These are phyloP conservation scores for Muscidifurax raptorellus DNA, from an alignment of 1,140 invertebrate species.

Conservation along the genomic window DNA sequence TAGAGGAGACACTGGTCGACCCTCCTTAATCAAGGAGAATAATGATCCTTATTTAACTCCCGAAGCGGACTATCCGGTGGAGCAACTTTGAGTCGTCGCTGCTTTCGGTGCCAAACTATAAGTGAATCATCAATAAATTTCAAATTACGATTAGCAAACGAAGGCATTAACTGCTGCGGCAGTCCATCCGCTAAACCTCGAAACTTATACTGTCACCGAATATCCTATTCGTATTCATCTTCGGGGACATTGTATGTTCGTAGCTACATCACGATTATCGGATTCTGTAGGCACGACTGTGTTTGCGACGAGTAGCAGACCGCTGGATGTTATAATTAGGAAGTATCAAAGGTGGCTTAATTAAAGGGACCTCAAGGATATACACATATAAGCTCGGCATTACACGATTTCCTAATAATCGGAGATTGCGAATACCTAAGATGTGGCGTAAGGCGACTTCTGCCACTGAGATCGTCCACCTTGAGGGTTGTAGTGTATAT, in stretches of 20 bases:
- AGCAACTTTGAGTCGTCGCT: not conserved
- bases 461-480: not conserved
- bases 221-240: not conserved
- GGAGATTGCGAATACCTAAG: not conserved
- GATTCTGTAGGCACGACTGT: too few species aligned
- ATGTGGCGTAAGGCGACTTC: not conserved
- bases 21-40: slow-evolving; percentile 7
- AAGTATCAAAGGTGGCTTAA: not conserved
- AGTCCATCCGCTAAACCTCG: not conserved
- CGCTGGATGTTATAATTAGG: too few species aligned
- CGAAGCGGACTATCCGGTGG: not conserved
- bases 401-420: not conserved
- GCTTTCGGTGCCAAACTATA: not conserved
- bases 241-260: too few species aligned
- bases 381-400: not conserved
- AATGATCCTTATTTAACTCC: not conserved
- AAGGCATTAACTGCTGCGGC: too few species aligned
- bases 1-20: not conserved
- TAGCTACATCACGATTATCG: not conserved
- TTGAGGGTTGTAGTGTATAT: not conserved
- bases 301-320: not conserved
- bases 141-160: not conserved
- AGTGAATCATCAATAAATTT: slow-evolving; percentile 18
- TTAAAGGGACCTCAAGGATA: not conserved
- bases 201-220: not conserved